phyloP scores from a whole-genome alignment of 2,888 invertebrate genomes.

The Ptilodon capucinus region DNA sequence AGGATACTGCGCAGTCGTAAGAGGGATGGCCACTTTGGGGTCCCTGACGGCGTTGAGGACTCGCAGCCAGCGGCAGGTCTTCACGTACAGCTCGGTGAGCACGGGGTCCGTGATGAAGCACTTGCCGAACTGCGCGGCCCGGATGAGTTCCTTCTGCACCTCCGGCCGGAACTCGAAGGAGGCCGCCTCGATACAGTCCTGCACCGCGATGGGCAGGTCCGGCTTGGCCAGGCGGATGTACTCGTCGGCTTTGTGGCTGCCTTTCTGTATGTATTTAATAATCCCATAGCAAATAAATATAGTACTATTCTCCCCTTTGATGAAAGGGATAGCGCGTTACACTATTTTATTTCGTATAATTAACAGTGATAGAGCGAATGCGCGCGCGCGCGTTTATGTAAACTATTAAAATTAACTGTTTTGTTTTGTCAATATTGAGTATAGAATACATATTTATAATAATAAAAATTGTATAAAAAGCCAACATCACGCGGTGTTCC shows the following conservation, averaged over 20 bases:
- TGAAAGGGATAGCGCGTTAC: no score
- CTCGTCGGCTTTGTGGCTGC: conserved; percentile 96
- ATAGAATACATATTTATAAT: no score
- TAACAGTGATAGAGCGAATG: no score
- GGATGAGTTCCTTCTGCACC: conserved; percentile 94
- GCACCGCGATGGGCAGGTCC: conserved; percentile 90
- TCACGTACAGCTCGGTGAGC: conserved; percentile 89
- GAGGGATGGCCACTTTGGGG: conserved; percentile 93
- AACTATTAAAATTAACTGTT: no score
- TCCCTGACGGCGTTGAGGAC: conserved; percentile 95
- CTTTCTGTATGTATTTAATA: conserved; percentile 83
- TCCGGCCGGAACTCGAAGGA: conserved; percentile 94
- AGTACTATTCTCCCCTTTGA: no score
- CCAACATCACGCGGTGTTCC: conserved; percentile 60
- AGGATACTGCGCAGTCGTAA: conserved; percentile 95
- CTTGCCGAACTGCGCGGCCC: conserved; percentile 97
- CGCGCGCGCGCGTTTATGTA: no score
- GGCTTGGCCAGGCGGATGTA: conserved; percentile 94
- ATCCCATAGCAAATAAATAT: no score
- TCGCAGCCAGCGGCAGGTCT: conserved; percentile 92
- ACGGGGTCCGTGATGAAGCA: conserved; percentile 91
- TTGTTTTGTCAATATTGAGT: no score
- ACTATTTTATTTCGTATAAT: no score
- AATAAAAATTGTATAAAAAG: conserved; percentile 27
- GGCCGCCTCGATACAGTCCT: conserved; percentile 96